These are phyloP conservation scores for Drosophila prostipennis DNA, from an alignment of 2,888 invertebrate species.

Conservation along the genomic window DNA sequence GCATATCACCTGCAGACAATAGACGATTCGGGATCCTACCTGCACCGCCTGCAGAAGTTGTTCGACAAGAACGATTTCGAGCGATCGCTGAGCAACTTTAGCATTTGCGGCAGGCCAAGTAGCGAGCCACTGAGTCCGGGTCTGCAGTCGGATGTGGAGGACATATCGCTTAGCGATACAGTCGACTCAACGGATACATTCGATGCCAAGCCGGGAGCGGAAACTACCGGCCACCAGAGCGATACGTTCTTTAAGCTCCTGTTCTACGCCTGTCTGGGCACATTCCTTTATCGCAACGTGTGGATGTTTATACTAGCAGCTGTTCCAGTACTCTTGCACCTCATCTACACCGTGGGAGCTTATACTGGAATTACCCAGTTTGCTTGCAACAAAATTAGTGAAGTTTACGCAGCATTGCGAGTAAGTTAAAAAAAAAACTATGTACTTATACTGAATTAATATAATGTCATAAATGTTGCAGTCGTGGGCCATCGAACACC, in stretches of 20 bases:
- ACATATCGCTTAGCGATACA: conserved; percentile 80
- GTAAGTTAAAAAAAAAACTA: conserved; percentile 32
- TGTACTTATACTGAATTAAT: too few species aligned
- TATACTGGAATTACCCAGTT: conserved; percentile 81
- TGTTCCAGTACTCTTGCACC: conserved; percentile 87
- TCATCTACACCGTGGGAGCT: conserved; percentile 74
- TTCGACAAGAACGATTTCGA: conserved; percentile 80
- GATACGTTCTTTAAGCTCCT: conserved; percentile 90
- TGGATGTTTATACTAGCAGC: conserved; percentile 92
- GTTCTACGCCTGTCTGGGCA: conserved; percentile 92
- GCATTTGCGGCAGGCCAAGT: conserved; percentile 77
- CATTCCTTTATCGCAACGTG: conserved; percentile 93
- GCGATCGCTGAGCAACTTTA: conserved; percentile 80
- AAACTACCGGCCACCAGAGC: conserved; percentile 85
- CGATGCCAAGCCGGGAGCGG: conserved; percentile 54
- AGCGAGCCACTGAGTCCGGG: conserved; percentile 49
- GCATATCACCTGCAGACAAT: conserved; percentile 82
- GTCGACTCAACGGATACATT: conserved; percentile 75
- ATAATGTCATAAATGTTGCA: conserved; percentile 73
- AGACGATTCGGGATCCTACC: conserved; percentile 68
- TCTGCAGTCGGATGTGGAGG: conserved; percentile 75
- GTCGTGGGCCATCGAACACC: conserved; percentile 85
- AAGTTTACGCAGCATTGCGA: conserved; percentile 64
- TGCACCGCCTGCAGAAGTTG: conserved; percentile 77
- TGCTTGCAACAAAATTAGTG: conserved; percentile 68